phyloP scores from a whole-genome alignment of 2,888 invertebrate species.

The Spisula solida region DNA sequence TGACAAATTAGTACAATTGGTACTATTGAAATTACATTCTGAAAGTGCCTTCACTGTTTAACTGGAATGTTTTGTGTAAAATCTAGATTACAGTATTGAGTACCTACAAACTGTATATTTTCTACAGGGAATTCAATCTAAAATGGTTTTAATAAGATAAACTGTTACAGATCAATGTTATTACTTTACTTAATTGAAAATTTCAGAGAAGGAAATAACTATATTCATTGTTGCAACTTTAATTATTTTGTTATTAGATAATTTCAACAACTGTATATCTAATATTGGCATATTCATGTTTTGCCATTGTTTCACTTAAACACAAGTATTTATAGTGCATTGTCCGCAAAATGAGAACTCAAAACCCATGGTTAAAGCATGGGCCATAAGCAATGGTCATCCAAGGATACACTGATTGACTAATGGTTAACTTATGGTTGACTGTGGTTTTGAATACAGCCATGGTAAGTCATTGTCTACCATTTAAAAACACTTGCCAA shows the following conservation, averaged over 20 bases:
- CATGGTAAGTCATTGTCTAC: too few species aligned
- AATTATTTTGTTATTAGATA: neutral
- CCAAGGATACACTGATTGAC: too few species aligned
- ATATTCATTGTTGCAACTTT: neutral
- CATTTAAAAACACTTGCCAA: too few species aligned
- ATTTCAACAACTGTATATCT: neutral
- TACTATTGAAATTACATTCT: constrained; percentile 14
- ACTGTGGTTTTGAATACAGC: too few species aligned
- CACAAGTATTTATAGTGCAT: too few species aligned
- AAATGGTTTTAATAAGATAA: neutral
- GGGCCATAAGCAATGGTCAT: too few species aligned
- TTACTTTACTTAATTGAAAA: too few species aligned
- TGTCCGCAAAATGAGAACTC: too few species aligned
- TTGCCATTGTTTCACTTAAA: too few species aligned
- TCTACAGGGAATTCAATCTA: neutral
- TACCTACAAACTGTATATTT: neutral
- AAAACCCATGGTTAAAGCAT: too few species aligned
- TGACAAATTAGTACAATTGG: neutral
- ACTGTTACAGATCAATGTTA: neutral
- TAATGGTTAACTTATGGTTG: too few species aligned
- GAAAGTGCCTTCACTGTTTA: neutral
- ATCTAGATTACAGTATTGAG: neutral
- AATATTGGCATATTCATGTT: neutral
- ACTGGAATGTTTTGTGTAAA: neutral
- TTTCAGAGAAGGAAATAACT: neutral